These are phyloP conservation scores for Prenolepis imparis DNA, from an alignment of 2,888 invertebrate species.

Conservation along the genomic window DNA sequence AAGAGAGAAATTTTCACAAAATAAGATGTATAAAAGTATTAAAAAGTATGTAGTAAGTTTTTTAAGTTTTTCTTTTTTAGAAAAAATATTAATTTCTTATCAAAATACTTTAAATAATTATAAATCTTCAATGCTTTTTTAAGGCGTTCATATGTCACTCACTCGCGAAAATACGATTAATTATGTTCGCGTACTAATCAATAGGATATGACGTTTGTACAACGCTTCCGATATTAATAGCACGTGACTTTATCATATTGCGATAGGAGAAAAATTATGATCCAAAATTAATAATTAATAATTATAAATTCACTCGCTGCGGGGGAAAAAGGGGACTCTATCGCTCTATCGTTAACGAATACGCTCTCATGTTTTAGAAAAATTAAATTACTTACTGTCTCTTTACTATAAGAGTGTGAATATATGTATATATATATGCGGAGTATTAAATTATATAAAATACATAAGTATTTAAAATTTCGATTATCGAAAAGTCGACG, in stretches of 20 bases:
- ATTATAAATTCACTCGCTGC: no score
- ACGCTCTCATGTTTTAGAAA: no score
- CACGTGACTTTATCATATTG: not conserved
- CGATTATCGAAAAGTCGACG: no score
- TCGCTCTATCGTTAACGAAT: no score
- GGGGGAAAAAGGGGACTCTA: no score
- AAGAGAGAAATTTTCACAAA: not conserved
- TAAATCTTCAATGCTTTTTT: constrained; percentile 3
- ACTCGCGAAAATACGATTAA: not conserved
- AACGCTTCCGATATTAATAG: not conserved
- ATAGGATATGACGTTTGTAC: not conserved
- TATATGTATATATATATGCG: not conserved
- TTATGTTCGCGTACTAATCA: not conserved
- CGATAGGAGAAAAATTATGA: not conserved
- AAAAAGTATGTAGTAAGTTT: not conserved
- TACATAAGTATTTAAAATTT: no score
- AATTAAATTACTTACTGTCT: no score
- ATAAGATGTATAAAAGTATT: not conserved
- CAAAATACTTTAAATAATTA: not conserved
- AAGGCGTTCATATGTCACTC: no score
- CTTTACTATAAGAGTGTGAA: not conserved
- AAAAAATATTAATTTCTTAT: not conserved
- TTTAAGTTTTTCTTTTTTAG: no score
- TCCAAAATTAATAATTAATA: no score
- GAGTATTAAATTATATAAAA: no score